Percentiles rank a stretch among this genome's conserved stretches.
Evolutionary conservation across 2,113 vertebrate genomes (phyloP).

Genomic region (Arenaria interpres): DNA sequence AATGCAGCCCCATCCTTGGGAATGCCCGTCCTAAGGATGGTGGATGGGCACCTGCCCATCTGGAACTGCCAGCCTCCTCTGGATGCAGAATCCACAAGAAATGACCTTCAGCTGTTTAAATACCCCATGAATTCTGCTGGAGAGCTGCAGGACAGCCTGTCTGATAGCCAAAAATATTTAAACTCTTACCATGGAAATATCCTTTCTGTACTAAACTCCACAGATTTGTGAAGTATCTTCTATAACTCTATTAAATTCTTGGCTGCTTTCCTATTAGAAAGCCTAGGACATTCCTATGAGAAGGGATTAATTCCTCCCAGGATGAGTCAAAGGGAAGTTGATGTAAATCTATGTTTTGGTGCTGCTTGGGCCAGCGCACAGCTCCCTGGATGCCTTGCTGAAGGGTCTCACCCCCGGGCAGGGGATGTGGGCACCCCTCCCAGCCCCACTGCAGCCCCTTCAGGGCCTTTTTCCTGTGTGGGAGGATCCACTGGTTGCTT

Average conservation of each 20-base stretch:
- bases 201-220: too few relatives aligned
- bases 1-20: background rate
- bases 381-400: rapidly evolving
- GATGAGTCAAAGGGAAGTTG: background rate
- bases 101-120: background rate
- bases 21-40: rapidly evolving
- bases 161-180: background rate
- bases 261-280: background rate
- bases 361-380: rapidly evolving
- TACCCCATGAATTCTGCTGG: rapidly evolving
- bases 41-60: rapidly evolving
- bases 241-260: background rate
- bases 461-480: rapidly evolving
- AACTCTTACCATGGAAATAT: background rate
- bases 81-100: background rate
- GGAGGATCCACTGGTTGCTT: rapidly evolving
- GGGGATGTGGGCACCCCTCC: background rate
- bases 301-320: background rate
- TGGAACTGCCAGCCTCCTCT: background rate
- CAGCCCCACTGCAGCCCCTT: background rate
- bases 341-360: rapidly evolving
- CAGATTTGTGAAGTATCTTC: background rate
- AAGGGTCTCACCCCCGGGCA: background rate
- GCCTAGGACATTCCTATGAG: background rate
- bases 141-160: background rate